Conservation (phyloP, 2,888 invertebrate species). For the Acanthosepion esculentum region DNA sequence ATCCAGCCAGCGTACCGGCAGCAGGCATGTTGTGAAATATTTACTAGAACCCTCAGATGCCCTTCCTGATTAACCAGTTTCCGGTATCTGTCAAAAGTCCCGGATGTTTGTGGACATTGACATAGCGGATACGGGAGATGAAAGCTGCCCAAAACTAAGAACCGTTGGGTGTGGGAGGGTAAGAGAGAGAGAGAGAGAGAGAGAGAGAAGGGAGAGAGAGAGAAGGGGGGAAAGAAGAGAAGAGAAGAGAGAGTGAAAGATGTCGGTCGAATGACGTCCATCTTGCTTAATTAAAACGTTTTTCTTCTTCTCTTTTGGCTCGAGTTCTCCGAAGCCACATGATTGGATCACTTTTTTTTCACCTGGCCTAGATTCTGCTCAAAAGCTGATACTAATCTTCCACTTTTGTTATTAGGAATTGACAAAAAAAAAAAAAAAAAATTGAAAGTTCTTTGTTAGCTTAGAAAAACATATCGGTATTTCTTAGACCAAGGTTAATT, state of each 20-base stretch:
- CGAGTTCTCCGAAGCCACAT: background rate
- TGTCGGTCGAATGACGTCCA: background rate
- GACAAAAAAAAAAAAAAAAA: too few species aligned
- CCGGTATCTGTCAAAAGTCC: conserved; percentile 22
- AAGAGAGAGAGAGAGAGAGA: background rate
- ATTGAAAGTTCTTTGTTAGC: too few species aligned
- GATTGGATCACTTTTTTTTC: background rate
- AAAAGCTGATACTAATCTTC: background rate
- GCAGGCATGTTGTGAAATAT: conserved; percentile 12
- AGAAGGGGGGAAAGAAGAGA: rapidly evolving
- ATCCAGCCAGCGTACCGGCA: background rate
- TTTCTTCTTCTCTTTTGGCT: background rate
- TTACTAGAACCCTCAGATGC: background rate
- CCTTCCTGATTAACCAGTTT: background rate
- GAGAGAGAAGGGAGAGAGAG: background rate
- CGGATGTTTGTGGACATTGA: background rate
- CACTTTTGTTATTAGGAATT: too few species aligned
- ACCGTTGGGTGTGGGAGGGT: background rate
- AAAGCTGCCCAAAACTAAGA: background rate
- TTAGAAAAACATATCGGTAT: too few species aligned
- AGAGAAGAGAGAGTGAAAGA: background rate
- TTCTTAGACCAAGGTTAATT: too few species aligned
- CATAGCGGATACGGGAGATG: conserved; percentile 18
- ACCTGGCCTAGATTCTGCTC: background rate
- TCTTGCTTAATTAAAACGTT: background rate